Percentiles rank a stretch among this genome's conserved stretches.
These are phyloP conservation scores for Sebastes schlegelii DNA, from an alignment of 2,113 vertebrate species.

Conservation along the genomic window DNA sequence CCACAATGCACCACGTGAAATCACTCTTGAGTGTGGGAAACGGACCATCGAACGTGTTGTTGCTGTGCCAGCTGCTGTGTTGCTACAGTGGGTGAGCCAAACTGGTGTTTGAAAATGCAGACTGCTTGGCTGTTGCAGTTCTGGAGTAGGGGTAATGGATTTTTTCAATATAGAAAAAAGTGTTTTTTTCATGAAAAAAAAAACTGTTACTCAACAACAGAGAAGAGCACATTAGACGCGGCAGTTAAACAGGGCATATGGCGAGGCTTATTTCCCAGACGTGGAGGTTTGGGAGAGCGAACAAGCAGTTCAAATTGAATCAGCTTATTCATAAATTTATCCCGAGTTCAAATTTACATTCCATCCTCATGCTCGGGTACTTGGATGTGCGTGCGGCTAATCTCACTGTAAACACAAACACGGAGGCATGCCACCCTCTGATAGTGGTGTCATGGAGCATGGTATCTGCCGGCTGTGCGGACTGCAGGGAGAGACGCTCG, in stretches of 20 bases:
- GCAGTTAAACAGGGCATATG: conserved; percentile 36
- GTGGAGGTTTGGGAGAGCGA: conserved; percentile 47
- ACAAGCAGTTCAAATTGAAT: conserved; percentile 66
- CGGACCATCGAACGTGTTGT: conserved; percentile 12
- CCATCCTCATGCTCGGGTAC: conserved; percentile 29
- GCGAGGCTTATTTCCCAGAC: conserved; percentile 50
- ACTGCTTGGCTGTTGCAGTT: conserved; percentile 19
- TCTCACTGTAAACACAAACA: conserved; percentile 71
- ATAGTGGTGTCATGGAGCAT: conserved; percentile 58
- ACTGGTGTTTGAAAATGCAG: conserved; percentile 32
- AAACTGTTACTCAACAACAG: background rate
- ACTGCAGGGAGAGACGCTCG: conserved; percentile 42
- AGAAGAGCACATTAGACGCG: conserved; percentile 15
- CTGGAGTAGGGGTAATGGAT: conserved; percentile 8
- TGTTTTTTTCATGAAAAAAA: conserved; percentile 1
- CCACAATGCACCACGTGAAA: conserved; percentile 63
- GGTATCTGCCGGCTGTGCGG: conserved; percentile 41
- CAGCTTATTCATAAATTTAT: conserved; percentile 64
- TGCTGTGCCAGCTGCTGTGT: conserved; percentile 29
- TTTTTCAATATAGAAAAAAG: conserved; percentile 12
- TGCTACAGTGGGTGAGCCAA: conserved; percentile 35
- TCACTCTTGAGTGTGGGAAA: conserved; percentile 43
- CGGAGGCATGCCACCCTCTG: conserved; percentile 37
- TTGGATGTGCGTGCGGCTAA: conserved; percentile 51
- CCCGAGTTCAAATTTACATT: conserved; percentile 65